phyloP scores from a whole-genome alignment of 2,797 vertebrate species.

The Falco biarmicus region DNA sequence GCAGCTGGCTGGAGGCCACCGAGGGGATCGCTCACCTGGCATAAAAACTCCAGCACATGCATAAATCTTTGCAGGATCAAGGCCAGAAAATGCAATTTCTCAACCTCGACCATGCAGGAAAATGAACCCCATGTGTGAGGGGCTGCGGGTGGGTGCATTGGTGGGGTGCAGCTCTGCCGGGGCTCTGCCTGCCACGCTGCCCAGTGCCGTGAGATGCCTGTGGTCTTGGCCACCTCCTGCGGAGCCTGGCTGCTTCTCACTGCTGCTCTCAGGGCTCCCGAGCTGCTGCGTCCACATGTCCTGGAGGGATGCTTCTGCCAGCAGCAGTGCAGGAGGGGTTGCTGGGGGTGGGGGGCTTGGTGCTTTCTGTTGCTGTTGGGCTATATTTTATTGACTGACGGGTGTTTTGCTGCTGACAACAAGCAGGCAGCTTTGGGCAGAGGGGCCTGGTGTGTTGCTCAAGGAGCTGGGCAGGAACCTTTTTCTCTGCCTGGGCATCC shows the following conservation, averaged over 20 bases:
- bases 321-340: background rate
- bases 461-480: background rate
- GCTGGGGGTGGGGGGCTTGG: background rate
- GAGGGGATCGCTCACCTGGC: fast-evolving
- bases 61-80: background rate
- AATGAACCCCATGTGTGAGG: background rate
- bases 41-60: background rate
- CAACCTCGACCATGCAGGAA: background rate
- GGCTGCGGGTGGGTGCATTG: background rate
- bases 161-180: background rate
- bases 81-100: background rate
- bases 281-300: fast-evolving
- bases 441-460: background rate
- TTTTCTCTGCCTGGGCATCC: background rate
- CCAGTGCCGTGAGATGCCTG: too few relatives aligned
- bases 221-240: background rate
- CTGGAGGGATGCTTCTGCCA: background rate
- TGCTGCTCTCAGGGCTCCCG: fast-evolving
- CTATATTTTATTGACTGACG: fast-evolving
- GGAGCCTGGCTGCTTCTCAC: background rate
- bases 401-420: fast-evolving
- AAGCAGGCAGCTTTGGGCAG: background rate
- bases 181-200: too few relatives aligned
- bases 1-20: background rate
- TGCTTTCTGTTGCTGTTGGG: background rate